Base-by-base conservation (phyloP, 1,140 invertebrate species). In the Lamellibrachia luymesi region DNA sequence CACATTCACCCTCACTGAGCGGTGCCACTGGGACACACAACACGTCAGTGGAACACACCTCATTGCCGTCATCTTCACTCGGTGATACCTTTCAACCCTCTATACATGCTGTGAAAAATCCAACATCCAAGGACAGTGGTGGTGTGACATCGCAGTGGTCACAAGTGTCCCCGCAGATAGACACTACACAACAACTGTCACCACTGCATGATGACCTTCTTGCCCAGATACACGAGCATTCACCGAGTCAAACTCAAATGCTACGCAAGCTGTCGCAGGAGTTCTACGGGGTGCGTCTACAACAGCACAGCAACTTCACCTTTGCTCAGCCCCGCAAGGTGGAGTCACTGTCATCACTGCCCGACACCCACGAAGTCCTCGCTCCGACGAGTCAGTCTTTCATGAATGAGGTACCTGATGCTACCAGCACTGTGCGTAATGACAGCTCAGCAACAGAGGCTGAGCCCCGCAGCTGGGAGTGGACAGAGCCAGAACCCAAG, bases 211-310 rank as follows among this genome's bases (percentile, higher is more conserved):
- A 92, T 13, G 51, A 92, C n/a, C 10, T 38, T 17, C n/a, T 91
- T 0, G 91, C 91, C 2, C 49, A 91, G 51, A 91, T 91, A 13
- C 91, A 91, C 51, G 91, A 91, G 17, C 91, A 91, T 22, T 50
- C 91, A n/a, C 91, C 91, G 1, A 91, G 91, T 51, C 91, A 91
- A n/a, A 91, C 91, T 10, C 49, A 50, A n/a, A 91, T 91, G 91
- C 91, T 91, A 91, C 49, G 91, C 49, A 91, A 91, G 27, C 91
- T 91, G 13, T 91, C 91, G 17, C 91, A 91, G 91, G 91, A 91
- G 91, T 91, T 91, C 91, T 91, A 50, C 91, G 91, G 91, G 2
- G 4, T 22, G 6, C 52, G 52, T 17, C 52, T 56, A 17, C 52
- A 56, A 56, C 52, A 56, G 25, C 64, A 80, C 64, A 10, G 13